Conservation (phyloP, 2,113 vertebrate genomes). For the Heterocephalus glaber region DNA sequence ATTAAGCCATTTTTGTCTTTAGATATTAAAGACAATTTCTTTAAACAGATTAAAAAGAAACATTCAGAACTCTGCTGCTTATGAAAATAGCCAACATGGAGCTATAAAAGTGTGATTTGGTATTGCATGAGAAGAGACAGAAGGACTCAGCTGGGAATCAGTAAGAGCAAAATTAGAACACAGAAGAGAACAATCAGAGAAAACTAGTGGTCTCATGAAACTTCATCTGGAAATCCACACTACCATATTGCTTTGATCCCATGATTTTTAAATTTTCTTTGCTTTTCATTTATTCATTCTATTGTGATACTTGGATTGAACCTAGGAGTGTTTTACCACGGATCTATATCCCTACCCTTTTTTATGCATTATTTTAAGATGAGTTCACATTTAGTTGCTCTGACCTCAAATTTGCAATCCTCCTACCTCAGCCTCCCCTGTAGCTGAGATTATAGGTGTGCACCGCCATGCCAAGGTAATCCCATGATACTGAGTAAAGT, state of each 20-base stretch:
- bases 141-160: not conserved
- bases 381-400: not conserved
- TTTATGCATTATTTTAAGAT: not conserved
- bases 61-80: not conserved
- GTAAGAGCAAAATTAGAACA: not conserved
- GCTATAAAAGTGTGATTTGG: not conserved
- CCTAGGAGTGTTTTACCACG: not conserved
- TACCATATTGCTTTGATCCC: not conserved
- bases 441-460: not conserved
- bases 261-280: not conserved
- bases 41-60: constrained; percentile 35
- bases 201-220: not conserved
- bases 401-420: not conserved
- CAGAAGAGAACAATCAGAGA: not conserved
- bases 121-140: rapidly evolving
- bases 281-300: not conserved
- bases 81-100: not conserved
- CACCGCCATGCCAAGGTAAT: not conserved
- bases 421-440: not conserved
- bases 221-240: not conserved
- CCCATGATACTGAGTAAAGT: not conserved
- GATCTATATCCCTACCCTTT: not conserved
- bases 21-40: constrained; percentile 41
- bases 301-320: not conserved
- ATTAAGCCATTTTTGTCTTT: constrained; percentile 22